A percentile compares a stretch with the other conserved stretches of the same genome.
Evolutionary conservation across 2,888 invertebrate genomes (phyloP).

Genomic region (Hemithea aestivaria): DNA sequence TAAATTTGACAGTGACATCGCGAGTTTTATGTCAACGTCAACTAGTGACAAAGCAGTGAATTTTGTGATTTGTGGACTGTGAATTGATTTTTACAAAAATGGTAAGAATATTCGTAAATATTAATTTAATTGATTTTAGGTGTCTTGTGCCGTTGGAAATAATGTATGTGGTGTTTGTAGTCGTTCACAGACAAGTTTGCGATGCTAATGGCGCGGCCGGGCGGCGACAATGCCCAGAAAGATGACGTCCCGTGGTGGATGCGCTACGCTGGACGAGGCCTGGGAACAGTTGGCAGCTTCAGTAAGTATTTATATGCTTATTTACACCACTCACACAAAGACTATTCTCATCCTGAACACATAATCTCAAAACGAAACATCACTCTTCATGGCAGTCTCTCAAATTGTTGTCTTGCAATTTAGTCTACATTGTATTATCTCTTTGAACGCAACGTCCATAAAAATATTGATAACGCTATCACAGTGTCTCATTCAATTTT

Average conservation of each 20-base stretch:
- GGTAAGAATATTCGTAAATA: slow-evolving; percentile 56
- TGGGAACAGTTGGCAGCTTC: slow-evolving; percentile 91
- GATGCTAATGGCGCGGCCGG: slow-evolving; percentile 88
- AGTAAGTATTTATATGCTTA: slow-evolving; percentile 80
- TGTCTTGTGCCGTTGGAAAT: slow-evolving; percentile 17
- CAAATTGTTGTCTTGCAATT: no score
- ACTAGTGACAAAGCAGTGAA: slow-evolving; percentile 43
- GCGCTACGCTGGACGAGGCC: slow-evolving; percentile 89
- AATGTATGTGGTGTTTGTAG: slow-evolving; percentile 66
- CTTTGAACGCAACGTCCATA: no score
- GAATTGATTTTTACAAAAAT: slow-evolving; percentile 76
- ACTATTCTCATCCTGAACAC: background rate
- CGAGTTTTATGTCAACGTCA: no score
- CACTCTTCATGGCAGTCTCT: background rate
- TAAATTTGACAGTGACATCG: slow-evolving; percentile 43
- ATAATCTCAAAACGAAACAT: background rate
- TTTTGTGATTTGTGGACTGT: slow-evolving; percentile 24
- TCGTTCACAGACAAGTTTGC: slow-evolving; percentile 89
- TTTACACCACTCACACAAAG: background rate
- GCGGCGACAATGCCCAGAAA: slow-evolving; percentile 86
- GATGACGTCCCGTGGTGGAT: slow-evolving; percentile 94
- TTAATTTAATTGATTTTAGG: slow-evolving; percentile 20
- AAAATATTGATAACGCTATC: no score
- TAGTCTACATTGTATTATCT: no score
- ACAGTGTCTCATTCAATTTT: no score